Conservation (phyloP, 2,797 vertebrate species). For the Chelon labrosus region DNA sequence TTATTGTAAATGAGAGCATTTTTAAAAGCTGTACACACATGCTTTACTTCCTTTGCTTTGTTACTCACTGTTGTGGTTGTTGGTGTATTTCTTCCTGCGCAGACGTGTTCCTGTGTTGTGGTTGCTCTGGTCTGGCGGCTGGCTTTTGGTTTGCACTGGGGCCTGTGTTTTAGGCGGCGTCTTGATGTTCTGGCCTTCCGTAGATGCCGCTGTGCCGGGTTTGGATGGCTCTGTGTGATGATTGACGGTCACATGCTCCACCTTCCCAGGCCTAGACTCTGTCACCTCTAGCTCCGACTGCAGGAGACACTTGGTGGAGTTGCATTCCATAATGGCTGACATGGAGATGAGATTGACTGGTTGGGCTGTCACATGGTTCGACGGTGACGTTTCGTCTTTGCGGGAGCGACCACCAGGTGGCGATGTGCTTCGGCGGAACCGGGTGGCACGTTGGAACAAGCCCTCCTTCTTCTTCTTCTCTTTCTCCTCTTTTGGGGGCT, state of each 20-base stretch:
- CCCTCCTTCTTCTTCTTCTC: conserved; percentile 91
- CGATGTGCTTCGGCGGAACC: conserved; percentile 88
- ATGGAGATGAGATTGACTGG: conserved; percentile 87
- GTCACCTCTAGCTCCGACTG: conserved; percentile 77
- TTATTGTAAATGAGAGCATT: no score
- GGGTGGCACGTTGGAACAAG: conserved; percentile 89
- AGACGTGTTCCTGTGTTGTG: conserved; percentile 77
- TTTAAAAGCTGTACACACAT: neutral
- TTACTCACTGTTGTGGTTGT: conserved; percentile 80
- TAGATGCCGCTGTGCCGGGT: neutral
- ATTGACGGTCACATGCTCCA: conserved; percentile 12
- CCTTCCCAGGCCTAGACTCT: conserved; percentile 38
- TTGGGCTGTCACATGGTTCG: conserved; percentile 52
- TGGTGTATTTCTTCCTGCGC: conserved; percentile 82
- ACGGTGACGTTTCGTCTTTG: conserved; percentile 80
- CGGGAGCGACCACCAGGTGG: conserved; percentile 79
- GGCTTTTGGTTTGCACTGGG: conserved; percentile 65
- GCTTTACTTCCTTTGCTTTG: neutral
- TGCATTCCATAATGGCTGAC: conserved; percentile 88
- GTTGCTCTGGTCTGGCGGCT: conserved; percentile 59
- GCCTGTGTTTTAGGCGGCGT: conserved; percentile 53
- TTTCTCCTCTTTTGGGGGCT: conserved; percentile 84
- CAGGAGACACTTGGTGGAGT: conserved; percentile 90
- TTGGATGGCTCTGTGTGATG: conserved; percentile 37
- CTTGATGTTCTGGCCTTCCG: conserved; percentile 44